Conservation (phyloP, 1,140 invertebrate genomes). For the Galleria mellonella region DNA sequence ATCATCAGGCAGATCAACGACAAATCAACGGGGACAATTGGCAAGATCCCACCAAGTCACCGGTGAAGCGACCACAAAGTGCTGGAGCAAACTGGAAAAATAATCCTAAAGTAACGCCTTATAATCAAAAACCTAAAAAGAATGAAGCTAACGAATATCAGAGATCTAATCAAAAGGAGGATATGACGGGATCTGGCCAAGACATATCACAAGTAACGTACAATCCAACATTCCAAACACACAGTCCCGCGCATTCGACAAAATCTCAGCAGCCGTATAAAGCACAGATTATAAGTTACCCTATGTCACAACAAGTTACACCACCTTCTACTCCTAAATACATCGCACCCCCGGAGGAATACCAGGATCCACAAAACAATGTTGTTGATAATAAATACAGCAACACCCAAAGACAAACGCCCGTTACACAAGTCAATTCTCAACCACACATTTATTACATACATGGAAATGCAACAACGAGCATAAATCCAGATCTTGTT, state of each 20-base stretch:
- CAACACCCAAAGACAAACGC: conserved; percentile 29
- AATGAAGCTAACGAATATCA: conserved; percentile 55
- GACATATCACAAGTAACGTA: conserved; percentile 69
- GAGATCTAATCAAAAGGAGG: conserved; percentile 51
- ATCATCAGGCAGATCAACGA: conserved; percentile 39
- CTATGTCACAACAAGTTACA: conserved; percentile 64
- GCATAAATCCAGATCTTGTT: conserved; percentile 39
- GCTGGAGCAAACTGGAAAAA: conserved; percentile 61
- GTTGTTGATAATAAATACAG: conserved; percentile 46
- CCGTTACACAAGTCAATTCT: conserved; percentile 35
- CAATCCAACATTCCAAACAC: conserved; percentile 73
- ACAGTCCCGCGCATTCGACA: conserved; percentile 63
- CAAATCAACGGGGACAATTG: conserved; percentile 55
- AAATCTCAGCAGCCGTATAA: conserved; percentile 66
- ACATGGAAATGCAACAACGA: conserved; percentile 39
- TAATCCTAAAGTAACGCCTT: conserved; percentile 62
- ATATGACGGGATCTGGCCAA: conserved; percentile 37
- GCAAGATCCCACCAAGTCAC: conserved; percentile 58
- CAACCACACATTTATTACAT: conserved; percentile 70
- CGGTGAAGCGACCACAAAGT: conserved; percentile 62
- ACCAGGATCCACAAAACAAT: conserved; percentile 60
- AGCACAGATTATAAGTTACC: conserved; percentile 68
- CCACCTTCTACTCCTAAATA: conserved; percentile 61
- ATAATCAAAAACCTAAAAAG: conserved; percentile 59
- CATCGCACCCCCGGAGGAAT: conserved; percentile 65